These are phyloP conservation scores for Psittacus erithacus DNA, from an alignment of 2,113 vertebrate species.

Conservation along the genomic window DNA sequence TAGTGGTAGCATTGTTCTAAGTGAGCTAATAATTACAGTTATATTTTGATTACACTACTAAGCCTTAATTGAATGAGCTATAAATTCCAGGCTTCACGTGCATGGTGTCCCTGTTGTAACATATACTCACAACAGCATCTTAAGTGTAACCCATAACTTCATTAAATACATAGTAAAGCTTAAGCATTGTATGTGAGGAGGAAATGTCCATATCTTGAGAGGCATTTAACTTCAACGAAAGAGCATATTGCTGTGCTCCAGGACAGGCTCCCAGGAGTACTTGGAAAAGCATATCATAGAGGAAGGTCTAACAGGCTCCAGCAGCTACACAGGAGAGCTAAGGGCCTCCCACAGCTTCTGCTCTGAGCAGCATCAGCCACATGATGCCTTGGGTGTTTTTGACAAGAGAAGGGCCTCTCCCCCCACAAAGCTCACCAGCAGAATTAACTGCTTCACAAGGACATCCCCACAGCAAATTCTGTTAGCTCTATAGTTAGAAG, in stretches of 20 bases:
- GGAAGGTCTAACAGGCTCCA: not conserved
- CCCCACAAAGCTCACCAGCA: not conserved
- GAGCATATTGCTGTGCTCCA: not conserved
- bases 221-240: not conserved
- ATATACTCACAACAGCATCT: not conserved
- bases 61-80: not conserved
- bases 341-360: not conserved
- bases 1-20: not conserved
- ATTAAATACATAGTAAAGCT: not conserved
- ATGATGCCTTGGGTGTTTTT: not conserved
- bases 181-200: not conserved
- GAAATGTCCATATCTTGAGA: not conserved
- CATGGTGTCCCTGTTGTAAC: not conserved
- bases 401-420: not conserved
- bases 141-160: not conserved
- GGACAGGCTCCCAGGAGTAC: not conserved
- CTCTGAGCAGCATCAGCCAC: not conserved
- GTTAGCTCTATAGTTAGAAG: not conserved
- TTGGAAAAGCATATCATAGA: not conserved
- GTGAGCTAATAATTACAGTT: not conserved
- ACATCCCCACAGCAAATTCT: not conserved
- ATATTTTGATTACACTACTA: not conserved
- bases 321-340: not conserved
- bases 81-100: not conserved
- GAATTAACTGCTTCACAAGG: not conserved